Conservation (phyloP, 2,797 vertebrate species). For the Argyrosomus regius region DNA sequence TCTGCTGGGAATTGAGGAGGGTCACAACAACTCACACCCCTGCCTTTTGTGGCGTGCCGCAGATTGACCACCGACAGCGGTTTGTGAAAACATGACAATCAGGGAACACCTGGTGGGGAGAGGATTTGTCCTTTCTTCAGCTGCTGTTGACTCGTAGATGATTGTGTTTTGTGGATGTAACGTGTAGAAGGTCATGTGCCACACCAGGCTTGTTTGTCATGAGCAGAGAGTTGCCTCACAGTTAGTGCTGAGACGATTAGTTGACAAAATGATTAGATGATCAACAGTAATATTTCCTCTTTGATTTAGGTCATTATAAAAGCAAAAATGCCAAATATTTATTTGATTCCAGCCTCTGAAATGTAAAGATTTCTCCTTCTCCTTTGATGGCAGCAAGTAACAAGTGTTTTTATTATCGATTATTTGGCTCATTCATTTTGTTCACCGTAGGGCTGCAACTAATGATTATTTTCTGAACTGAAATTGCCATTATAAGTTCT, state of each 20-base stretch:
- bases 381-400: neutral
- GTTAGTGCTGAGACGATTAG: neutral
- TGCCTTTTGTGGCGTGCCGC: slow-evolving; percentile 28
- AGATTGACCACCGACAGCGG: slow-evolving; percentile 33
- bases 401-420: neutral
- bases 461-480: rapidly evolving
- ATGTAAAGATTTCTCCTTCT: neutral
- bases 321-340: neutral
- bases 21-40: slow-evolving; percentile 45
- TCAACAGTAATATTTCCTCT: neutral
- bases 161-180: neutral
- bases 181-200: neutral
- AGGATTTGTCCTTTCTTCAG: slow-evolving; percentile 10
- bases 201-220: neutral
- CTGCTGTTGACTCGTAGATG: slow-evolving; percentile 31
- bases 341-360: neutral
- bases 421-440: neutral
- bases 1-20: slow-evolving; percentile 59
- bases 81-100: slow-evolving; percentile 53
- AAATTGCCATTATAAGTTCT: neutral
- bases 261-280: neutral
- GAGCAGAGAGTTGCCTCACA: neutral
- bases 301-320: neutral
- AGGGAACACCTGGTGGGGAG: slow-evolving; percentile 37
- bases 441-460: neutral